Evolutionary conservation across 2,888 invertebrate genomes (phyloP), one percentile per base, ranked within the genome.

Genomic region (Melolontha melolontha): DNA sequence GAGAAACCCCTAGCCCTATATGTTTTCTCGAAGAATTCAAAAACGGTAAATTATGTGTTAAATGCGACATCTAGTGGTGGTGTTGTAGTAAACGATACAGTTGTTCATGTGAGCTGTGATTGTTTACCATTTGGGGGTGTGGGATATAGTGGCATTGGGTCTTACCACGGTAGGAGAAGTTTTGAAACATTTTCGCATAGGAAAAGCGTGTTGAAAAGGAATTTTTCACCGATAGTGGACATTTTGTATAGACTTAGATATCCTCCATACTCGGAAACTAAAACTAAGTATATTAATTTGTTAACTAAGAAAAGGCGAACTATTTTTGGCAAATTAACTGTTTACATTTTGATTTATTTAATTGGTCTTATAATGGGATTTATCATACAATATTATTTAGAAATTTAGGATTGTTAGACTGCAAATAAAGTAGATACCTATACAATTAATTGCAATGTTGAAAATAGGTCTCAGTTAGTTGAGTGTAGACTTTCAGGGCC

Each of bases 51-150:
- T 63, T 86, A 87, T 78, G 85, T 97, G 77, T 79, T 90, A 75
- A 84, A 87, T 65, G 89, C 90, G 81, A 95, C 95, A 17, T 89
- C 90, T 73, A 91, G 92, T 82, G 97, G 97, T 69, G 91, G 91
- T 74, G 87, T 92, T 78, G 87, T 90, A 78, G 86, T 94, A 79
- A 98, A 98, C 86, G 97, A 98, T 82, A 91, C 91, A 17, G 80
- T 97, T 69, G 88, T 95, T 87, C 96, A 97, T 78, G 86, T 88
- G 80, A 86, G 88, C 87, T 96, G 97, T 83, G 94, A 95, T 69
- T 90, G 92, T 12, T 84, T 99, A 71, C 98, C 99, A 0, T 99
- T 99, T 83, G 99, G 99, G 55, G 99, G 99, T 6, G 95, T 99
- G 59, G 99, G 99, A 1, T 82, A 86, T 76, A 97, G 97, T 79